Conservation (phyloP, 2,797 vertebrate genomes). For the Clarias laeviceps region DNA sequence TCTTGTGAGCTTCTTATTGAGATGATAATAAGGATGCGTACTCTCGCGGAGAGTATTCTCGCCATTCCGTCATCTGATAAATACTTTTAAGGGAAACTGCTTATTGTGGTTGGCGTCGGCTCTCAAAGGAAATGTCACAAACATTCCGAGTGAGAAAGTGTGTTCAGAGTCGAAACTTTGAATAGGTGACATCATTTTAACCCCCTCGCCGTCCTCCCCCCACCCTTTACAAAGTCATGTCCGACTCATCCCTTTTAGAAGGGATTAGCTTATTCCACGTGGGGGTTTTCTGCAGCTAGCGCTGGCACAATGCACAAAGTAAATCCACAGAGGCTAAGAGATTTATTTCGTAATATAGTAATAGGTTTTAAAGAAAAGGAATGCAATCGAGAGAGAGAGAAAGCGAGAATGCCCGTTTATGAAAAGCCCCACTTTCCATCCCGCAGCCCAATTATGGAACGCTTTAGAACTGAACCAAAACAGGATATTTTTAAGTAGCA, state of each 20-base stretch:
- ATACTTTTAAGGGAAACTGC: constrained; percentile 68
- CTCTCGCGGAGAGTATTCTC: constrained; percentile 75
- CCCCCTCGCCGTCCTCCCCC: constrained; percentile 47
- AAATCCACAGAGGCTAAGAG: constrained; percentile 68
- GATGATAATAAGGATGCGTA: constrained; percentile 73
- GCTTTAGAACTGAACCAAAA: constrained; percentile 73
- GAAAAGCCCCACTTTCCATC: constrained; percentile 41
- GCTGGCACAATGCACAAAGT: constrained; percentile 69
- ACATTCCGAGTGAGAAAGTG: constrained; percentile 65
- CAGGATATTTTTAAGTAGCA: constrained; percentile 77
- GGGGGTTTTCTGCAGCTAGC: constrained; percentile 67
- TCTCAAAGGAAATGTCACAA: constrained; percentile 1
- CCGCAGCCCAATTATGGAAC: constrained; percentile 63
- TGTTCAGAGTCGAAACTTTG: constrained; percentile 74
- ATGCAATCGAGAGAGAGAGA: constrained; percentile 22
- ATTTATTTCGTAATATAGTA: constrained; percentile 69
- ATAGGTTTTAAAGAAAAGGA: constrained; percentile 62
- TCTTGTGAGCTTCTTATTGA: neutral
- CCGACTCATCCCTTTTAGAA: constrained; percentile 69
- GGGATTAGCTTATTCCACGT: constrained; percentile 72
- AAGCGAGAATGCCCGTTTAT: neutral
- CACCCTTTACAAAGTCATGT: constrained; percentile 71
- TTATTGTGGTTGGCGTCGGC: constrained; percentile 67
- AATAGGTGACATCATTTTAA: constrained; percentile 66
- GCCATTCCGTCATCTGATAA: constrained; percentile 71